Percentiles rank a stretch among this genome's conserved stretches.
Evolutionary conservation across 2,888 invertebrate species (phyloP).

Genomic region (Miltochrista miniata): DNA sequence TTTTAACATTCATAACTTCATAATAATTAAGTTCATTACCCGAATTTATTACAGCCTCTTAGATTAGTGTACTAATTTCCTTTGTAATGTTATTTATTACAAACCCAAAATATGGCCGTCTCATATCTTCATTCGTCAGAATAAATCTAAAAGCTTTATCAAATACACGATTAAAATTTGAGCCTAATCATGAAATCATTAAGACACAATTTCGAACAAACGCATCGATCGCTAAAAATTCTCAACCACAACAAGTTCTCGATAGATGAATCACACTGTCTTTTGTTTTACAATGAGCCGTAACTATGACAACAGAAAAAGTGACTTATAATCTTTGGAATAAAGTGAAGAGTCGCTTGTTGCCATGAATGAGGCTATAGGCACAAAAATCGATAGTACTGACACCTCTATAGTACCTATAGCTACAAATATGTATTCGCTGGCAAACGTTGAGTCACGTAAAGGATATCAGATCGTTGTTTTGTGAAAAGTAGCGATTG

Average conservation of each 20-base stretch:
- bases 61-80: constrained; percentile 70
- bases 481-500: constrained; percentile 43
- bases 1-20: constrained; percentile 37
- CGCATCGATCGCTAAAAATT: constrained; percentile 32
- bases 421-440: constrained; percentile 30
- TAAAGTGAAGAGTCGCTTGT: constrained; percentile 32
- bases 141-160: constrained; percentile 18
- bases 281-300: constrained; percentile 53
- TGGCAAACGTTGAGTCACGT: constrained; percentile 42
- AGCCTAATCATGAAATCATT: constrained; percentile 6
- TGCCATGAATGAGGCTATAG: constrained; percentile 29
- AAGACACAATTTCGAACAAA: constrained; percentile 18
- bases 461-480: constrained; percentile 40
- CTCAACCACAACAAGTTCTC: constrained; percentile 45
- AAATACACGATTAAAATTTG: not conserved
- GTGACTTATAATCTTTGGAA: constrained; percentile 10
- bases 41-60: constrained; percentile 47
- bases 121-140: constrained; percentile 6
- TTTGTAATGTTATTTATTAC: constrained; percentile 17
- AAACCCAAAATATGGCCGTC: constrained; percentile 9
- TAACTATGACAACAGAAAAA: constrained; percentile 17
- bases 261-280: constrained; percentile 57
- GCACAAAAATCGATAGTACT: constrained; percentile 56
- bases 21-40: constrained; percentile 62
- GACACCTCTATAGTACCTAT: constrained; percentile 36